phyloP scores from a whole-genome alignment of 2,113 vertebrate species.

The Oncorhynchus tshawytscha region DNA sequence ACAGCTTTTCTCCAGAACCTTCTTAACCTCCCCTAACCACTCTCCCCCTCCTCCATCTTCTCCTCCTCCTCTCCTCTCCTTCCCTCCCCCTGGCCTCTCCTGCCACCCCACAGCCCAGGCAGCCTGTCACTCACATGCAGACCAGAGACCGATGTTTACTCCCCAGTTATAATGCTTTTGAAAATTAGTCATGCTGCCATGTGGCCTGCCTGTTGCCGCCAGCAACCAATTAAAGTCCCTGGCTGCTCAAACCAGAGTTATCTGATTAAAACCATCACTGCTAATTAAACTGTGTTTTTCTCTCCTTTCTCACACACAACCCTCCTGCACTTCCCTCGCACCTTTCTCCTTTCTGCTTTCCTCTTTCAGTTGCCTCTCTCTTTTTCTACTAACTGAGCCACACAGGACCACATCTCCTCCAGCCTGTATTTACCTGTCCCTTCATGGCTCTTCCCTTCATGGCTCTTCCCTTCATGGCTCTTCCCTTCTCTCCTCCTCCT shows the following conservation, averaged over 20 bases:
- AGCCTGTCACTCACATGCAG: not conserved
- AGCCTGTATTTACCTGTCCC: no score
- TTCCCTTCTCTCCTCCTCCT: no score
- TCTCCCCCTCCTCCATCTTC: not conserved
- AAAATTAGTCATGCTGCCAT: constrained; percentile 25
- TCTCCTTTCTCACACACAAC: constrained; percentile 4
- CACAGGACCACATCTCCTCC: no score
- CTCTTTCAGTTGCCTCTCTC: not conserved
- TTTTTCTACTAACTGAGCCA: not conserved
- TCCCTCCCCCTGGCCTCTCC: not conserved
- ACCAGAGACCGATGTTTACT: not conserved
- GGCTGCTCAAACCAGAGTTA: constrained; percentile 36
- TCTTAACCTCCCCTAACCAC: not conserved
- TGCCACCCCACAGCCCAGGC: not conserved
- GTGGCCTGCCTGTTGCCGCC: constrained; percentile 32
- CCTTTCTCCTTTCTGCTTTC: not conserved
- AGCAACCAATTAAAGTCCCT: constrained; percentile 56
- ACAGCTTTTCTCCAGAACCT: no score
- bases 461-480: no score
- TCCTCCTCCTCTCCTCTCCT: not conserved
- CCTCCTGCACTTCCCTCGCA: no score
- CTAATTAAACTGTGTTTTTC: constrained; percentile 57
- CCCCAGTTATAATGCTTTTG: not conserved
- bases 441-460: no score
- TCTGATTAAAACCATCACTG: constrained; percentile 47